Base-by-base conservation (phyloP, 2,113 vertebrate species). In the Cyanoramphus novaezelandiae region DNA sequence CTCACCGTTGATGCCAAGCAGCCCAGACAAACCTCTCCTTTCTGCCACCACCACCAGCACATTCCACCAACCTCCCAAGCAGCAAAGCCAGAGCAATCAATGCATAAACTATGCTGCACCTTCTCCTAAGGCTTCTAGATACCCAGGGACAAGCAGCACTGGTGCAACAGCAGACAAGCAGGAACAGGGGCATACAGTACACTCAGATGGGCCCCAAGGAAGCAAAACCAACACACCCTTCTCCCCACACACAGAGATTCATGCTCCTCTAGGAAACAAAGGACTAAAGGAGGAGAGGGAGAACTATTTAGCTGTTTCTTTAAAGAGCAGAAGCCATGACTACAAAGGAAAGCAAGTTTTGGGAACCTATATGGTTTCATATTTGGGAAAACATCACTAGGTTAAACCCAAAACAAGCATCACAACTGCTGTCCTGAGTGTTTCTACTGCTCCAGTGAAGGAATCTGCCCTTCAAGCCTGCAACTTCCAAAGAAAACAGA, bases 1-100 rank as follows among this genome's bases (percentile, higher is more conserved):
- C 96, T 93, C 94, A 95, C 94, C 43, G 2, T 29, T 0, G 12
- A 57, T 90, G 94, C 96, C 96, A 95, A 90, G 75, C 5, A 3
- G 24, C 43, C 43, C 33, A 90, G 69, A 92, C 91, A 93, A 87
- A 31, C 49, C 65, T 23, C 44, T 82, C 28, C 81, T 72, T 79
- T 84, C 69, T 81, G 52, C 65, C 69, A 67, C 80, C 57, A 35
- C 44, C 41, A 74, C 11, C 17, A 7, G 68, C 24, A 44, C 59
- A 63, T 82, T 88, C 53, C 68, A 77, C 76, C 35, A 77, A 31
- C 11, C 57, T 87, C 62, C 65, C 69, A 55, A 64, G 77, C 29
- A 69, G 60, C 69, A 93, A 86, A 91, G 47, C 37, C 69, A 78
- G 25, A 88, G 68, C 11, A 62, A 31, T 19, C 72, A 83, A 88